Base-by-base conservation (phyloP, 2,797 vertebrate genomes). In the Geotrypetes seraphini region DNA sequence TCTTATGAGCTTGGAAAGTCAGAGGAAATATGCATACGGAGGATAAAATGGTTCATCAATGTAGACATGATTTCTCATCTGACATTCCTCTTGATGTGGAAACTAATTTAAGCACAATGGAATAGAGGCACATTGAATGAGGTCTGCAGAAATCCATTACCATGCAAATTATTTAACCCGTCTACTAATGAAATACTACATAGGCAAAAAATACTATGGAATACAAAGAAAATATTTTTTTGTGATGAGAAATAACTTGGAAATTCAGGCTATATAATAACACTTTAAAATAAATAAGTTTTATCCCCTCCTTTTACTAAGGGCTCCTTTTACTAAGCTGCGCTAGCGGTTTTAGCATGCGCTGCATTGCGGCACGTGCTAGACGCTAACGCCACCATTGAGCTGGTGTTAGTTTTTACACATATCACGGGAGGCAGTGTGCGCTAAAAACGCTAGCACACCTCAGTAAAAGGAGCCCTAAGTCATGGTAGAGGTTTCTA, bases 241-340 rank as follows among this genome's bases (percentile, higher is more conserved):
- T n/a, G n/a, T n/a, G n/a, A n/a, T n/a, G n/a, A n/a, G 5, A 9
- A 43, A 27, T 27, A 8, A 1, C 37, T 19, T 33, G 32, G 53
- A 50, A 59, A 34, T 11, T 10, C 18, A 29, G 20, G 3, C 10
- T 34, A 28, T 6, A 4, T 22, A 13, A 10, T 11, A 28, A 12
- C 50, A 2, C 16, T 44, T 17, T 9, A 12, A 40, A 12, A 17
- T 50, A 29, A 21, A 11, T 2, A 43, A 45, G 28, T 53, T 10
- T 16, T 20, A 43, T n/a, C n/a, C n/a, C n/a, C n/a, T n/a, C n/a
- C n/a, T n/a, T n/a, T n/a, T n/a, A n/a, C n/a, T n/a, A n/a, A n/a
- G n/a, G n/a, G n/a, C n/a, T n/a, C n/a, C n/a, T n/a, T n/a, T n/a
- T n/a, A n/a, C n/a, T n/a, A n/a, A n/a, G n/a, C n/a, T n/a, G n/a